Evolutionary conservation across 2,888 invertebrate genomes (phyloP).

Genomic region (Cerceris ruficornis): DNA sequence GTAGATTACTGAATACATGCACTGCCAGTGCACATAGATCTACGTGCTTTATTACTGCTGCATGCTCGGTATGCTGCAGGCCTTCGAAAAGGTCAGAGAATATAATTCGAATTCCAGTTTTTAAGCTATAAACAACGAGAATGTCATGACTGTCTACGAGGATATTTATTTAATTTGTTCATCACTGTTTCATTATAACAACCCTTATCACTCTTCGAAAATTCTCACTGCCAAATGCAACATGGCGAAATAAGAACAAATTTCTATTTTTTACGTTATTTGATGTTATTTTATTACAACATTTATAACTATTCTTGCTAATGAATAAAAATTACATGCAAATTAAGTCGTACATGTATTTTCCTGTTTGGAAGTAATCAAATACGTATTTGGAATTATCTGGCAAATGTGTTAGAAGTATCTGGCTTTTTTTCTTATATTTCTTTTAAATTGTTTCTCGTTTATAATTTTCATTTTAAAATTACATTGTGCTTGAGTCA

Average conservation of each 20-base stretch:
- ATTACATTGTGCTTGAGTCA: no score
- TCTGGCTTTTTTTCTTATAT: background rate
- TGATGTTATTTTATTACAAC: no score
- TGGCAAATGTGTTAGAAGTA: no score
- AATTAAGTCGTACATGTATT: background rate
- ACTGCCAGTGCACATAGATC: conserved; percentile 4
- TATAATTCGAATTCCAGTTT: background rate
- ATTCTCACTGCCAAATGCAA: background rate
- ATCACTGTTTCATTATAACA: background rate
- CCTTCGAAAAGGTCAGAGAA: background rate
- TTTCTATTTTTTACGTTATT: no score
- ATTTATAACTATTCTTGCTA: no score
- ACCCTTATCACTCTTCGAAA: background rate
- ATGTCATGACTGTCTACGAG: background rate
- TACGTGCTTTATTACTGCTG: background rate
- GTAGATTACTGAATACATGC: background rate
- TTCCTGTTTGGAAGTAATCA: background rate
- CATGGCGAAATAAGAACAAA: no score
- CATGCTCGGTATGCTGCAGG: conserved; percentile 3
- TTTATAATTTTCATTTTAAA: no score
- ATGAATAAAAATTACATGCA: background rate
- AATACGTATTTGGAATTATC: no score
- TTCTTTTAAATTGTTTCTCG: background rate
- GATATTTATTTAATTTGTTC: no score
- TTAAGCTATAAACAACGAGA: background rate